phyloP scores from a whole-genome alignment of 2,797 vertebrate genomes.

The Cynodonichthys magdalenae region DNA sequence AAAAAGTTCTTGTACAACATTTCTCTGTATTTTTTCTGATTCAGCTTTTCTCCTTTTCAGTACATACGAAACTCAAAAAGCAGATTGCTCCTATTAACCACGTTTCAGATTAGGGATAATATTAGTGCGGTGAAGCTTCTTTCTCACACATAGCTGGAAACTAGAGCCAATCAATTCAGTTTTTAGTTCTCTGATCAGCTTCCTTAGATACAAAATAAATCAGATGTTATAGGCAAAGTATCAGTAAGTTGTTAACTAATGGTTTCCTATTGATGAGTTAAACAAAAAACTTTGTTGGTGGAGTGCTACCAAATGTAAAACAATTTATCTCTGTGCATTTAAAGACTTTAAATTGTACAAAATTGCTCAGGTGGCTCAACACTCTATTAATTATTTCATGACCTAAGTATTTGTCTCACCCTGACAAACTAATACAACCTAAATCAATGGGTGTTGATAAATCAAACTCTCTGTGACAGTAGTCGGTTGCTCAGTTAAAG shows the following conservation, averaged over 20 bases:
- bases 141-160: no score
- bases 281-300: no score
- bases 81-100: not conserved
- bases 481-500: not conserved
- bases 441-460: no score
- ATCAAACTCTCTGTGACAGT: not conserved
- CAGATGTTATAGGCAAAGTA: no score
- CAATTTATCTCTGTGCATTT: not conserved
- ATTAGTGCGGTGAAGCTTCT: not conserved
- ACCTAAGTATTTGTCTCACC: not conserved
- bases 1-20: no score
- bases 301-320: not conserved
- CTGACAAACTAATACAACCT: not conserved
- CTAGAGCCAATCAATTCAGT: no score
- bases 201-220: no score
- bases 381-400: not conserved
- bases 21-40: not conserved
- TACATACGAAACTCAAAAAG: not conserved
- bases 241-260: no score
- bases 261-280: no score
- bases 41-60: no score
- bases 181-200: no score
- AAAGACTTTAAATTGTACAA: not conserved
- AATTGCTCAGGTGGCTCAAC: not conserved
- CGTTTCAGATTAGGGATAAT: not conserved